Conservation (phyloP, 2,888 invertebrate species). For the Xanthia togata region DNA sequence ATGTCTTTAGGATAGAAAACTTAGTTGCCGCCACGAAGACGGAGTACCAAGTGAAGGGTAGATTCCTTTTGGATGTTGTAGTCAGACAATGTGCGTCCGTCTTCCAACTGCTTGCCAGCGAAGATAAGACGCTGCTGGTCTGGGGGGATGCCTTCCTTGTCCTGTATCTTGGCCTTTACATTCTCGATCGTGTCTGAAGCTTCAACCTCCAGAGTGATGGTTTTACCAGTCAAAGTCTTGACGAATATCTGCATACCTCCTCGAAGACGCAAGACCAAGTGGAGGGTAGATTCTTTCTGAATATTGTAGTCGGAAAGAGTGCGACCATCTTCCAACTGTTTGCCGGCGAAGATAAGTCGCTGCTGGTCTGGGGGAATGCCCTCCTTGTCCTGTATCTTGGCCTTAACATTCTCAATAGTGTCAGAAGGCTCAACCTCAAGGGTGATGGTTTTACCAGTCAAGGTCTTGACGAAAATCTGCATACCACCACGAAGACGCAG, state of each 20-base stretch:
- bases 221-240: constrained; percentile 24
- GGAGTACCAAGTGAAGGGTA: constrained; percentile 78
- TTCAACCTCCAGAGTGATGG: constrained; percentile 23
- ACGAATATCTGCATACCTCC: constrained; percentile 47
- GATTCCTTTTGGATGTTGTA: constrained; percentile 79
- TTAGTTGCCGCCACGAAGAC: constrained; percentile 74
- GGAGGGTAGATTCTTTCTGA: constrained; percentile 80
- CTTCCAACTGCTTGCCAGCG: constrained; percentile 18
- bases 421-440: constrained; percentile 20
- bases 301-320: constrained; percentile 64
- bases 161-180: constrained; percentile 31
- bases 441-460: constrained; percentile 30
- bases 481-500: constrained; percentile 73
- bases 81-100: constrained; percentile 32
- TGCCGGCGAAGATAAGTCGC: constrained; percentile 28
- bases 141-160: constrained; percentile 34
- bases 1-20: constrained; percentile 37
- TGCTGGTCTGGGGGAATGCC: constrained; percentile 37
- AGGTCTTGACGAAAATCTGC: constrained; percentile 28
- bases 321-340: constrained; percentile 25
- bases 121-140: constrained; percentile 36
- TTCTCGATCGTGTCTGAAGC: constrained; percentile 25
- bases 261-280: constrained; percentile 73
- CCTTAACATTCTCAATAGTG: constrained; percentile 20
- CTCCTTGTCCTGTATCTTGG: constrained; percentile 32